Percentiles rank a stretch among this genome's conserved stretches.
Evolutionary conservation across 2,888 invertebrate genomes (phyloP).

Genomic region (Labia minor): DNA sequence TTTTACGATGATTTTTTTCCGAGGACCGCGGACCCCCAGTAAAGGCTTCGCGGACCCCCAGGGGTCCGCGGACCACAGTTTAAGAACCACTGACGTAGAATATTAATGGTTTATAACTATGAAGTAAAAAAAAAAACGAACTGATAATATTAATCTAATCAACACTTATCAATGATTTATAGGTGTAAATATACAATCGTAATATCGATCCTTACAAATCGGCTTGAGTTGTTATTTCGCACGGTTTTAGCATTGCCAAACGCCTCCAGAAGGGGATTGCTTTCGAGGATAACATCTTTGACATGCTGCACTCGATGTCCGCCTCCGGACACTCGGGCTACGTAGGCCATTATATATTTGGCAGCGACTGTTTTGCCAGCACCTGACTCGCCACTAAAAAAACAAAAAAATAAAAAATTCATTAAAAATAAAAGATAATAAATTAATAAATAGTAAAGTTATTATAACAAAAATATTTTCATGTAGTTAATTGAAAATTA

Average conservation of each 20-base stretch:
- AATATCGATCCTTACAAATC: conserved; percentile 44
- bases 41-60: too few relatives aligned
- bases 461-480: conserved; percentile 9
- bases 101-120: too few relatives aligned
- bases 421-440: conserved; percentile 15
- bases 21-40: too few relatives aligned
- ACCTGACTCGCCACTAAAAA: conserved; percentile 52
- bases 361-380: conserved; percentile 58
- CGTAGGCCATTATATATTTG: conserved; percentile 55
- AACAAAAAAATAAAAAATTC: not conserved
- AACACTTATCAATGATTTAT: too few relatives aligned
- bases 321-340: conserved; percentile 52
- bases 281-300: conserved; percentile 55
- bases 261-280: conserved; percentile 55
- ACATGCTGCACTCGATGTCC: conserved; percentile 50
- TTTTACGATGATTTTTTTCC: too few relatives aligned
- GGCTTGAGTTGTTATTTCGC: conserved; percentile 53
- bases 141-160: too few relatives aligned
- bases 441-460: conserved; percentile 19
- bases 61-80: too few relatives aligned
- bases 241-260: conserved; percentile 59
- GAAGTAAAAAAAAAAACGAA: too few relatives aligned
- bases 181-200: too few relatives aligned
- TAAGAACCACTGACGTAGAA: too few relatives aligned
- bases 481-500: conserved; percentile 15